Conservation (phyloP, 1,140 invertebrate genomes). For the Euura saliciscinereae region DNA sequence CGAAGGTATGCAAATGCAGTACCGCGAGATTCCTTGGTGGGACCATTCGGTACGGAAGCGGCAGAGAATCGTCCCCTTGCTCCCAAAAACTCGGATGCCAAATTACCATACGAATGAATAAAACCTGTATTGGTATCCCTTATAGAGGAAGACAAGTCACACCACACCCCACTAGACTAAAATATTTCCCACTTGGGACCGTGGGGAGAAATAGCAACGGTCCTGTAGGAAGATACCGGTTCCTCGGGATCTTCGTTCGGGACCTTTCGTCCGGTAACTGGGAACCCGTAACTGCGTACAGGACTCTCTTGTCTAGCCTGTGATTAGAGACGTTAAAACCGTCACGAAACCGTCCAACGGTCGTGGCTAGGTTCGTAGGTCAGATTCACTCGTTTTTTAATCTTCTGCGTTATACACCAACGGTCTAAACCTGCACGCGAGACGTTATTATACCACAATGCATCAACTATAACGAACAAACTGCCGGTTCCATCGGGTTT, state of each 20-base stretch:
- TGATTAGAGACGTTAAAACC: slow-evolving; percentile 38
- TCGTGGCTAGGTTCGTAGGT: slow-evolving; percentile 37
- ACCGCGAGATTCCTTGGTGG: slow-evolving; percentile 37
- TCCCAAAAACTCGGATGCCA: slow-evolving; percentile 18
- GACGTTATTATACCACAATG: no score
- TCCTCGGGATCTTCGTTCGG: slow-evolving; percentile 45
- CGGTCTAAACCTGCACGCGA: no score
- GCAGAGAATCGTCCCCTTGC: slow-evolving; percentile 29
- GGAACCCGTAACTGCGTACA: background rate
- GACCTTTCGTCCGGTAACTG: slow-evolving; percentile 46
- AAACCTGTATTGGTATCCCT: slow-evolving; percentile 50
- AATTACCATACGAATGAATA: slow-evolving; percentile 54
- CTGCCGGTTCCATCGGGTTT: slow-evolving; percentile 4
- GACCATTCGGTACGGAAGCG: slow-evolving; percentile 22
- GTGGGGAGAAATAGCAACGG: slow-evolving; percentile 40
- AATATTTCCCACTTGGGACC: background rate
- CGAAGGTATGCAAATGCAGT: slow-evolving; percentile 56
- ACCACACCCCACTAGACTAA: background rate
- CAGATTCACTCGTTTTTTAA: slow-evolving; percentile 15
- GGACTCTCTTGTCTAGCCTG: slow-evolving; percentile 22
- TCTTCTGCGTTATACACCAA: no score
- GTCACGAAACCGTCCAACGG: slow-evolving; percentile 39
- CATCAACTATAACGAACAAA: slow-evolving; percentile 13
- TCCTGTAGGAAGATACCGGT: slow-evolving; percentile 59
- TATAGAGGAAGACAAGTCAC: background rate